Evolutionary conservation across 1,140 invertebrate genomes (phyloP).

Genomic region (Cylas formicarius): DNA sequence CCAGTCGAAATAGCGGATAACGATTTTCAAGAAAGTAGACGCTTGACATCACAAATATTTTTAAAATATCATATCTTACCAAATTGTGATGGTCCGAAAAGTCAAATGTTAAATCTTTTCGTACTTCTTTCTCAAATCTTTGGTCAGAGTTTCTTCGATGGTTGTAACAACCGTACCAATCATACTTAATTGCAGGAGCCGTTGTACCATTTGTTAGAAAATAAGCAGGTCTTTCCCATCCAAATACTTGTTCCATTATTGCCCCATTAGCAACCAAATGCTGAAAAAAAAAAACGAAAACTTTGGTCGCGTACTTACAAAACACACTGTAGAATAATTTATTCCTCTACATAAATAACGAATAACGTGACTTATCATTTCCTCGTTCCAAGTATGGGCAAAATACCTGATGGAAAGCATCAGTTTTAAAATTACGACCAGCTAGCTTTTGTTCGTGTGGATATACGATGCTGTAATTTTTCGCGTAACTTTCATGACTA

Average conservation of each 20-base stretch:
- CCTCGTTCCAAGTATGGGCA: no score
- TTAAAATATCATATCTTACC: no score
- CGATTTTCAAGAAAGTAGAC: no score
- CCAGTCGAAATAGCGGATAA: no score
- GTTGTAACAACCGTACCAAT: slow-evolving; percentile 77
- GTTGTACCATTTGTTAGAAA: slow-evolving; percentile 48
- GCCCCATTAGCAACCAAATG: slow-evolving; percentile 62
- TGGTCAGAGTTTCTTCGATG: slow-evolving; percentile 54
- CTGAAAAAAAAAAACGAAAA: no score
- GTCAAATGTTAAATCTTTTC: slow-evolving; percentile 69
- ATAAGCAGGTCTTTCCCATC: slow-evolving; percentile 79
- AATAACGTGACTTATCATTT: not conserved
- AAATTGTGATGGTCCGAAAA: slow-evolving; percentile 71
- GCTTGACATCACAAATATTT: no score
- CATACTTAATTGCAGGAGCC: slow-evolving; percentile 57
- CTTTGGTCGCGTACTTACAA: no score
- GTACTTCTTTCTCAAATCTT: slow-evolving; percentile 59
- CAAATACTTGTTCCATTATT: slow-evolving; percentile 77
- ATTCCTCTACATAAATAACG: not conserved
- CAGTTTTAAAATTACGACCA: slow-evolving; percentile 61
- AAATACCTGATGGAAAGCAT: slow-evolving; percentile 61
- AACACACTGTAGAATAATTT: slow-evolving; percentile 1
- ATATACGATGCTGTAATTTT: slow-evolving; percentile 77
- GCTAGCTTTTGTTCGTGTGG: slow-evolving; percentile 76
- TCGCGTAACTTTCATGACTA: slow-evolving; percentile 78